These are phyloP conservation scores for Rhinatrema bivittatum DNA, from an alignment of 2,797 vertebrate species.

Conservation along the genomic window DNA sequence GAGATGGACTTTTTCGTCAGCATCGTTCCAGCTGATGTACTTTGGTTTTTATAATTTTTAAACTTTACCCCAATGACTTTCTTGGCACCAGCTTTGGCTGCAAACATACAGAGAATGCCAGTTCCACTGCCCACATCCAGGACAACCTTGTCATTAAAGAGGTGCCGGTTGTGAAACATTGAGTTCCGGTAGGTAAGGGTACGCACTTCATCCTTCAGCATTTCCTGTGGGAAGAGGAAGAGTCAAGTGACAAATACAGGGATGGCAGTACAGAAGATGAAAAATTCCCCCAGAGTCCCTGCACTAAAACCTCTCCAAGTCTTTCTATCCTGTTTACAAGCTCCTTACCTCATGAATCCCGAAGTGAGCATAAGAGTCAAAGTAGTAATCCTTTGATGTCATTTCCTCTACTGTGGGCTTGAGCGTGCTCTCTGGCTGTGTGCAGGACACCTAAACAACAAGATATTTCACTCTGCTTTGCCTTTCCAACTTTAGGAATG, in stretches of 20 bases:
- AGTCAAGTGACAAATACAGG: no score
- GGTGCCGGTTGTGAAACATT: slow-evolving; percentile 93
- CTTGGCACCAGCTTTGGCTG: slow-evolving; percentile 85
- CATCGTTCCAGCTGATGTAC: no score
- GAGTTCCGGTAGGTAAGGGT: slow-evolving; percentile 90
- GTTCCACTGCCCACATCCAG: slow-evolving; percentile 90
- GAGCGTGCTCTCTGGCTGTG: slow-evolving; percentile 71
- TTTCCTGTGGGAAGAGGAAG: slow-evolving; percentile 60
- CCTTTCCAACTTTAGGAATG: no score
- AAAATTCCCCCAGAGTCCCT: not conserved
- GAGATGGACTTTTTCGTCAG: no score
- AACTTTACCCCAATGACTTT: slow-evolving; percentile 86
- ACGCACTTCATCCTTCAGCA: slow-evolving; percentile 91
- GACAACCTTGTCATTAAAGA: slow-evolving; percentile 92
- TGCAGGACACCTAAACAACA: slow-evolving; percentile 66
- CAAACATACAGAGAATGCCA: slow-evolving; percentile 91
- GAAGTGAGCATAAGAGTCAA: slow-evolving; percentile 90
- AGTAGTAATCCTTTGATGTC: slow-evolving; percentile 94
- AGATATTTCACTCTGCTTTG: not conserved
- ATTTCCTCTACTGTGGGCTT: slow-evolving; percentile 88
- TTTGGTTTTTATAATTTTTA: no score
- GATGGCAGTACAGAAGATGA: no score
- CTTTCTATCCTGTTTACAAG: no score
- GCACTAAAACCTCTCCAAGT: not conserved
- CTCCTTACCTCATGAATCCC: slow-evolving; percentile 84